phyloP scores from a whole-genome alignment of 2,113 vertebrate species.

The Glaucomys volans region DNA sequence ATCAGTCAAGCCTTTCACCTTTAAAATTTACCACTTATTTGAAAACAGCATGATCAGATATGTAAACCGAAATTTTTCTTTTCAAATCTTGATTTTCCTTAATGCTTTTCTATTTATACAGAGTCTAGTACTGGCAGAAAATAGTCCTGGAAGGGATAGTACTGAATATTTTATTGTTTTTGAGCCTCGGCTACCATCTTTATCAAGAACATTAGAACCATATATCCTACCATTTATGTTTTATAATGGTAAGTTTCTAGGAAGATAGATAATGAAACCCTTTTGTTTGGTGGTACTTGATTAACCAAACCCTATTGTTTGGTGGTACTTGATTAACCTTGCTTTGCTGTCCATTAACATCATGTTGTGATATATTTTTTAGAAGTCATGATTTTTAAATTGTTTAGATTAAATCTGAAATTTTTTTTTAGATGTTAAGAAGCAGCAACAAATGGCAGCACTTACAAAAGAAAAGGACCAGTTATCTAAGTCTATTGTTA shows the following conservation, averaged over 20 bases:
- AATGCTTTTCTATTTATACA: constrained; percentile 82
- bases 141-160: constrained; percentile 93
- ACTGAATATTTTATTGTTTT: constrained; percentile 92
- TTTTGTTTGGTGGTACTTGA: background rate
- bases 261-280: background rate
- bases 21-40: constrained; percentile 36
- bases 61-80: background rate
- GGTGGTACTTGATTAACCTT: background rate
- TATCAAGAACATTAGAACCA: constrained; percentile 84
- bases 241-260: constrained; percentile 91
- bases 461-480: constrained; percentile 91
- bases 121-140: constrained; percentile 93
- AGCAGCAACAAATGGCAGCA: constrained; percentile 90
- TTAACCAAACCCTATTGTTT: background rate
- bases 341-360: constrained; percentile 11
- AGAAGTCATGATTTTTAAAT: background rate
- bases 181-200: constrained; percentile 83
- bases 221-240: constrained; percentile 94
- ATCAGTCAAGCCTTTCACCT: background rate
- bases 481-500: constrained; percentile 85
- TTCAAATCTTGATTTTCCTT: constrained; percentile 47
- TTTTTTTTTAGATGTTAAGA: constrained; percentile 89
- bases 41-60: constrained; percentile 3
- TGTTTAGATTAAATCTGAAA: background rate
- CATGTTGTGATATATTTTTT: constrained; percentile 10